Percentiles rank a stretch among this genome's conserved stretches.
Evolutionary conservation across 2,113 vertebrate genomes (phyloP).

Genomic region (Triplophysa tibetana): DNA sequence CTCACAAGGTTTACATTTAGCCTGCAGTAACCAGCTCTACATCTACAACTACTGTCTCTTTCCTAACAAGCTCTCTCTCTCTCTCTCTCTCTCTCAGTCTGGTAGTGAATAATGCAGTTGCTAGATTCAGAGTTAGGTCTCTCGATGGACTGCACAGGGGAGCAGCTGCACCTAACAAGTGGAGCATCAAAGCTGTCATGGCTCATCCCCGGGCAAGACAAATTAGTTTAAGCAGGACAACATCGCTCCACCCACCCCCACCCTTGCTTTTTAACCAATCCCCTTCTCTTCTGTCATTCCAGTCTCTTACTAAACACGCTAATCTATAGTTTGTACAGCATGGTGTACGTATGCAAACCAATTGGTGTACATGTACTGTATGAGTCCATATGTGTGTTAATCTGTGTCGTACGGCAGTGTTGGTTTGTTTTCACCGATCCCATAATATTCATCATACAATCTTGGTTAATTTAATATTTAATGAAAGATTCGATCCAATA

Average conservation of each 20-base stretch:
- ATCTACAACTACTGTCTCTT: neutral
- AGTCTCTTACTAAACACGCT: neutral
- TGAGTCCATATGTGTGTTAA: neutral
- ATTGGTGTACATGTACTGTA: neutral
- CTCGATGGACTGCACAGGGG: slow-evolving; percentile 28
- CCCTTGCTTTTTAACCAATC: slow-evolving; percentile 12
- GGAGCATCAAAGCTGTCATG: slow-evolving; percentile 44
- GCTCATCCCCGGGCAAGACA: slow-evolving; percentile 32
- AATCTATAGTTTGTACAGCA: neutral
- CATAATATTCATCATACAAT: neutral
- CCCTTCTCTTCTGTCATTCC: neutral
- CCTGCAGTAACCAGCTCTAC: neutral
- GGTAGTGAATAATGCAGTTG: slow-evolving; percentile 37
- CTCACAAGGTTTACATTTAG: too few species aligned
- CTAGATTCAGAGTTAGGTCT: slow-evolving; percentile 32
- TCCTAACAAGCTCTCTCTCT: slow-evolving; percentile 17
- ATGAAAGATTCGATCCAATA: neutral
- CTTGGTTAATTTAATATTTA: neutral
- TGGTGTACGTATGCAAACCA: neutral
- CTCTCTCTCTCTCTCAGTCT: slow-evolving; percentile 9
- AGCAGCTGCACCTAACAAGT: slow-evolving; percentile 48
- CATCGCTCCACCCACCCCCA: slow-evolving; percentile 1
- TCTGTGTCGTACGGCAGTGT: neutral
- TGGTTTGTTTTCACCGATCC: too few species aligned
- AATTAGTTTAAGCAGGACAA: slow-evolving; percentile 43